Percentiles rank a stretch among this genome's conserved stretches.
Conservation (phyloP, 2,888 invertebrate species). For the Nemurella pictetii region DNA sequence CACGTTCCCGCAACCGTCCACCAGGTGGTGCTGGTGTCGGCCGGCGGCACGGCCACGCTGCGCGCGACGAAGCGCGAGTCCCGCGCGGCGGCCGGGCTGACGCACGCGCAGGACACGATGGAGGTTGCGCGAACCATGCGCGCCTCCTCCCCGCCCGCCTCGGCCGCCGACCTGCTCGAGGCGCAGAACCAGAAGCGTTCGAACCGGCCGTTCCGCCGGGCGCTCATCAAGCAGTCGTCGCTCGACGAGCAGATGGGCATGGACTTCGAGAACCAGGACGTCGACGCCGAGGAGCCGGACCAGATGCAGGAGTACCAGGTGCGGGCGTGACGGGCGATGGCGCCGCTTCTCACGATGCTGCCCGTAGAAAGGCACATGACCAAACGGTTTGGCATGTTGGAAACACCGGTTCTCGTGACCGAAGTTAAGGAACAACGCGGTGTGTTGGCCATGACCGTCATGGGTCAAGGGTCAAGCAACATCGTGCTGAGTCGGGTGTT, state of each 20-base stretch:
- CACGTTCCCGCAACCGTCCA: not conserved
- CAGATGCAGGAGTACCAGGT: constrained; percentile 13
- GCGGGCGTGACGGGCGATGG: no score
- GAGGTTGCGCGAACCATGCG: constrained; percentile 93
- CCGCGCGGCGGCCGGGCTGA: constrained; percentile 69
- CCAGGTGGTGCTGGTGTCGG: constrained; percentile 74
- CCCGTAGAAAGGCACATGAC: no score
- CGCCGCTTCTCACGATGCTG: no score
- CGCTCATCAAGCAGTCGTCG: constrained; percentile 88
- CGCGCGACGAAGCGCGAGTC: constrained; percentile 74
- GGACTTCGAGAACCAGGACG: constrained; percentile 58
- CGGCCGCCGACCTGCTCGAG: constrained; percentile 86
- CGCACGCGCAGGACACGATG: constrained; percentile 82
- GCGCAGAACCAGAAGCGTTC: constrained; percentile 79
- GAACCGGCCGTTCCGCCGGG: constrained; percentile 69
- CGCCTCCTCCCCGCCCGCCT: constrained; percentile 92
- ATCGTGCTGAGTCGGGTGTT: no score
- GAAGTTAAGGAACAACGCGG: no score
- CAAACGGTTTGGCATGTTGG: no score
- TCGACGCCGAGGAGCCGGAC: constrained; percentile 48
- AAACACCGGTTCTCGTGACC: no score
- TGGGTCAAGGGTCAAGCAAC: no score
- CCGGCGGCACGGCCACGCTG: constrained; percentile 88
- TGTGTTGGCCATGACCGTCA: no score
- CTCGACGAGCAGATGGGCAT: constrained; percentile 81